A percentile compares a stretch with the other conserved stretches of the same genome.
phyloP scores from a whole-genome alignment of 2,113 vertebrate species.

The Globicephala melas region DNA sequence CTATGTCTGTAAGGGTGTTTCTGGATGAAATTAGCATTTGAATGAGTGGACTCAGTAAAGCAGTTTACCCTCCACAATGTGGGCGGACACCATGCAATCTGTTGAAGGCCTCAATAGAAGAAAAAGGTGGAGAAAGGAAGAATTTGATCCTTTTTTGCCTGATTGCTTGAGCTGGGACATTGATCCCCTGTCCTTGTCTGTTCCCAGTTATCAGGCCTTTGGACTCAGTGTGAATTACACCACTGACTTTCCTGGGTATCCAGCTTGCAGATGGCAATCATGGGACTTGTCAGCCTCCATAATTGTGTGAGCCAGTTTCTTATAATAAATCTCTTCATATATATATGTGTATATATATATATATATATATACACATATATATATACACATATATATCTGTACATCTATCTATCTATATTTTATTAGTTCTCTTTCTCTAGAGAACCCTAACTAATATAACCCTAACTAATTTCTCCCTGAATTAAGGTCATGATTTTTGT shows the following conservation, averaged over 20 bases:
- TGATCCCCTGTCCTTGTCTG: neutral
- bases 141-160: neutral
- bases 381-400: neutral
- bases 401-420: neutral
- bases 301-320: neutral
- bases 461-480: neutral
- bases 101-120: neutral
- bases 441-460: neutral
- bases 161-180: neutral
- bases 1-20: neutral
- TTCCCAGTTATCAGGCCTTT: neutral
- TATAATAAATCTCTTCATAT: neutral
- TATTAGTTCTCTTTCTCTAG: neutral
- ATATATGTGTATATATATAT: neutral
- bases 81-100: neutral
- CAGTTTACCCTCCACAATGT: neutral
- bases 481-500: neutral
- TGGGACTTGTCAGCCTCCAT: neutral
- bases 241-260: neutral
- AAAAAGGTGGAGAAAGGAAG: neutral
- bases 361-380: no score
- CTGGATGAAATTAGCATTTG: neutral
- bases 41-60: neutral
- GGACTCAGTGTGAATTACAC: neutral
- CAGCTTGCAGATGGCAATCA: neutral